Percentiles rank a stretch among this genome's conserved stretches.
These are phyloP conservation scores for Ellobium chinense DNA, from an alignment of 2,888 invertebrate species.

Conservation along the genomic window DNA sequence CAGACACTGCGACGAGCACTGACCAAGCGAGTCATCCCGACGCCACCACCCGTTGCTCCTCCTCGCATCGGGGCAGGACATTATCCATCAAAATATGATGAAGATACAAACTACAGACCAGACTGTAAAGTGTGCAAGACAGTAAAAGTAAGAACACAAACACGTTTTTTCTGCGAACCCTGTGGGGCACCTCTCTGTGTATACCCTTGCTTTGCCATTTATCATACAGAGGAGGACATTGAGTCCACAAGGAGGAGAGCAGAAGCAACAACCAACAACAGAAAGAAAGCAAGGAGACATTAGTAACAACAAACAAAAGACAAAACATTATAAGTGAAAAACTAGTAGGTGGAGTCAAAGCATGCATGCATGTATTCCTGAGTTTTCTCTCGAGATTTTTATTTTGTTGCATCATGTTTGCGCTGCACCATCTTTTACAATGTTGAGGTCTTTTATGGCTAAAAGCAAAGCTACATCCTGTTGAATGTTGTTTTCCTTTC, in stretches of 20 bases:
- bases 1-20: not conserved
- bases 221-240: not conserved
- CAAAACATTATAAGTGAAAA: too few species aligned
- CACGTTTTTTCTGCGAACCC: not conserved
- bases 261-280: too few species aligned
- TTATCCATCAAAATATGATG: slow-evolving; percentile 7
- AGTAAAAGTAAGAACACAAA: not conserved
- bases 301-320: too few species aligned
- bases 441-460: too few species aligned
- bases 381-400: too few species aligned
- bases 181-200: not conserved
- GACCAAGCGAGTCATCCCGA: not conserved
- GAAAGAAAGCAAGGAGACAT: too few species aligned
- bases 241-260: not conserved
- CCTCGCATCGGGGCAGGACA: not conserved
- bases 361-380: too few species aligned
- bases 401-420: too few species aligned
- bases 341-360: too few species aligned
- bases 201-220: not conserved
- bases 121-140: not conserved
- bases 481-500: too few species aligned
- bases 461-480: too few species aligned
- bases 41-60: not conserved
- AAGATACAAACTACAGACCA: not conserved
- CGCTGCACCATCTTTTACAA: too few species aligned